Evolutionary conservation across 2,888 invertebrate species (phyloP), one percentile per base, ranked within the genome.

Genomic region (Athalia cordata): DNA sequence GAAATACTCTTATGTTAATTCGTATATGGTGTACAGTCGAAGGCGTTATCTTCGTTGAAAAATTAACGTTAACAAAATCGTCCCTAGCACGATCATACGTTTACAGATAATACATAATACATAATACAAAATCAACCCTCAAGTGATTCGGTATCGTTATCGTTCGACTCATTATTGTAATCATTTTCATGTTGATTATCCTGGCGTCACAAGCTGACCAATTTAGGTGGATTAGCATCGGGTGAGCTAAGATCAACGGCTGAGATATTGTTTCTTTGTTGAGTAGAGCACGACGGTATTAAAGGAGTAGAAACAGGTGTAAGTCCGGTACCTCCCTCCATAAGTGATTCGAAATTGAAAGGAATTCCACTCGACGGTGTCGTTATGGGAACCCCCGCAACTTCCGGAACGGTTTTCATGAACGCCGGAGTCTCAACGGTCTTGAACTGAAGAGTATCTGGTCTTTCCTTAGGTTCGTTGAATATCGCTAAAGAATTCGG

Each of bases 271-370:
- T 93, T 93, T 87, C 95, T 93, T 88, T 95, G 95, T 90, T 96
- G 96, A 82, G 94, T 94, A 80, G 95, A 95, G 91, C 96, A 96
- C 47, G 92, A 92, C 43, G 94, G 94, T 84, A 94, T 91, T 77
- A 95, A 87, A 1, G 95, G 95, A 78, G 93, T 93, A 70, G 93
- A 94, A 55, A 97, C 96, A 0, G 98, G 98, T 6, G 98, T 98
- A 70, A 98, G 92, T 0, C 98, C 97, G 3, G 98, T 97, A 85
- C 97, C 97, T 74, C 97, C 97, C 85, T 97, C 97, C 96, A 98
- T 97, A 80, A 98, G 92, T 83, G 96, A 96, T 86, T 98, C 98
- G 89, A 97, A 97, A 90, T 97, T 97, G 91, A 97, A 96, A 84
- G 94, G 95, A 83, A 96, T 94, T 74, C 96, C 97, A 85, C 94